A percentile compares a stretch with the other conserved stretches of the same genome.
Evolutionary conservation across 1,140 invertebrate species (phyloP).

Genomic region (Dryas iulia): DNA sequence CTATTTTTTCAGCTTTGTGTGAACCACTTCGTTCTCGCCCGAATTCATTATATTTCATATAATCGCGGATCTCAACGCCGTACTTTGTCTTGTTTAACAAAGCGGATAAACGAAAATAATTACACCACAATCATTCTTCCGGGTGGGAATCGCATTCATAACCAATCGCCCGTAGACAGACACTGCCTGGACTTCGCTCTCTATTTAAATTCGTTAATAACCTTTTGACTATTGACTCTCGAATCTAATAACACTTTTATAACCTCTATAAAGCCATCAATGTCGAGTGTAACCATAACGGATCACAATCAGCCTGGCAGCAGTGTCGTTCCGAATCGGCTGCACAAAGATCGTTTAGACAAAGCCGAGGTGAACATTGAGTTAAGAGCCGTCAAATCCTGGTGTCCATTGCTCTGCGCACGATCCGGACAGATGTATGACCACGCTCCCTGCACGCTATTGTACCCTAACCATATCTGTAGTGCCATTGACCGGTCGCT

Average conservation of each 20-base stretch:
- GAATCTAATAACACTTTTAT: conserved; percentile 1
- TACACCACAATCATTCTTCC: too few relatives aligned
- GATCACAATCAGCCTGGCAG: conserved; percentile 18
- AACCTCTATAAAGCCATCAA: conserved; percentile 15
- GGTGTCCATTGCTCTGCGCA: conserved; percentile 52
- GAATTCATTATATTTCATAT: too few relatives aligned
- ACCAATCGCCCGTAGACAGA: too few relatives aligned
- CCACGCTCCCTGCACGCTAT: conserved; percentile 24
- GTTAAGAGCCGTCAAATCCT: conserved; percentile 56
- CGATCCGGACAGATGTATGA: conserved; percentile 60
- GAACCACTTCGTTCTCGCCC: too few relatives aligned
- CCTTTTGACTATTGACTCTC: not conserved
- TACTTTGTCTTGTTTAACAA: too few relatives aligned
- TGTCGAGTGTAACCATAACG: conserved; percentile 17
- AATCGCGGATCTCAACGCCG: too few relatives aligned
- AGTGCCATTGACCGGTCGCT: conserved; percentile 35
- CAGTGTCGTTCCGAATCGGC: conserved; percentile 21
- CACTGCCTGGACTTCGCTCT: too few relatives aligned
- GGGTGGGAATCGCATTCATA: too few relatives aligned
- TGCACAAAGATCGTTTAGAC: conserved; percentile 50
- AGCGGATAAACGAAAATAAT: too few relatives aligned
- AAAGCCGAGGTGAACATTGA: conserved; percentile 45
- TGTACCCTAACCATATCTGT: conserved; percentile 34
- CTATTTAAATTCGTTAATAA: not conserved
- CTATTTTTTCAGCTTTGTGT: too few relatives aligned